Evolutionary conservation across 2,888 invertebrate genomes (phyloP).

Genomic region (Dolichomitus sp.): DNA sequence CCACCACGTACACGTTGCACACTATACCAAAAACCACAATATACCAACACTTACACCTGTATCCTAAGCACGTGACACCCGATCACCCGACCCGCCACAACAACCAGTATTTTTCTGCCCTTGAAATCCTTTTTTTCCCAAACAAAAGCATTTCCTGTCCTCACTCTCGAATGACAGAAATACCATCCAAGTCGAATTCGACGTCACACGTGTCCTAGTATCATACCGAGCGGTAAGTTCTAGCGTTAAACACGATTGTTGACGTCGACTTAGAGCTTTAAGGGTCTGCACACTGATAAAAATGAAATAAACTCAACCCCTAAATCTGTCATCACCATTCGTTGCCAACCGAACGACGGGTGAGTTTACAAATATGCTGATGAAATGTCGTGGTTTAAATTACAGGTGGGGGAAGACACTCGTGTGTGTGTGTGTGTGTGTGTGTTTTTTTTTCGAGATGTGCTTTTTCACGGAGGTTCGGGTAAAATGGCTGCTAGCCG

Average conservation of each 20-base stretch:
- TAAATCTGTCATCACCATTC: neutral
- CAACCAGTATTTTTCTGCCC: neutral
- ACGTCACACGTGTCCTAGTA: constrained; percentile 7
- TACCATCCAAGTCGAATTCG: neutral
- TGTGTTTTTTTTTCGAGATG: constrained; percentile 14
- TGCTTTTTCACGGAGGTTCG: constrained; percentile 80
- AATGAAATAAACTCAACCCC: neutral
- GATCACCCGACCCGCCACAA: constrained; percentile 28
- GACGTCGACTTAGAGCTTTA: neutral
- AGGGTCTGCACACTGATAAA: neutral
- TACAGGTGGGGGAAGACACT: constrained; percentile 18
- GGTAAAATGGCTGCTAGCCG: constrained; percentile 85
- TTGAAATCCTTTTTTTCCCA: neutral
- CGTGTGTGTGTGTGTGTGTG: neutral
- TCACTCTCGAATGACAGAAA: neutral
- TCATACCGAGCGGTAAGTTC: neutral
- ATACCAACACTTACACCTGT: constrained; percentile 1
- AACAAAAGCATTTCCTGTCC: neutral
- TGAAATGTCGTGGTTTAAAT: neutral
- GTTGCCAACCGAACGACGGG: neutral
- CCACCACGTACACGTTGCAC: constrained; percentile 2
- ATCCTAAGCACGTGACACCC: constrained; percentile 35
- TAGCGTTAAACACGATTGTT: neutral
- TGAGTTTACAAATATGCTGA: neutral
- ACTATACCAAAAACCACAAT: constrained; percentile 3